Evolutionary conservation across 2,113 vertebrate genomes (phyloP).

Genomic region (Oceanites oceanicus): DNA sequence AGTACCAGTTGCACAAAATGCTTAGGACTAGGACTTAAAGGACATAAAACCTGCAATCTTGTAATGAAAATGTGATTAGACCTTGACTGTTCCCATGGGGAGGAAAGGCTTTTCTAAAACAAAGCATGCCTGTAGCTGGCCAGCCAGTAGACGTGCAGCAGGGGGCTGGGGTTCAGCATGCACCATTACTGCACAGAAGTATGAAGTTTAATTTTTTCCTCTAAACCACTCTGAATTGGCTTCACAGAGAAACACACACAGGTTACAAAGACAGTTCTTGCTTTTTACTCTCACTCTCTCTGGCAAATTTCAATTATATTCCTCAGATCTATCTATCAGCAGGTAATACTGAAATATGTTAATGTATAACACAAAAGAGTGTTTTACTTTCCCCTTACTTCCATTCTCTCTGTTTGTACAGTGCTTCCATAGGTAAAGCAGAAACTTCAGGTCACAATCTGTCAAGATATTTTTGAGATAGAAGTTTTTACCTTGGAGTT

Average conservation of each 20-base stretch:
- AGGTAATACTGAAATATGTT: neutral
- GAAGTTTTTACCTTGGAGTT: neutral
- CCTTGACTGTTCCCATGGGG: constrained; percentile 21
- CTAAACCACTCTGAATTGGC: neutral
- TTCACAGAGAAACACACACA: neutral
- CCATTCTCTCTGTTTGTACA: neutral
- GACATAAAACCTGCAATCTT: constrained; percentile 18
- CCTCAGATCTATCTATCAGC: neutral
- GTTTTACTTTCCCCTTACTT: neutral
- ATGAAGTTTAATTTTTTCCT: neutral
- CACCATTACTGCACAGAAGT: neutral
- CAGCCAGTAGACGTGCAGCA: neutral
- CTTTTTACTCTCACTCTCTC: neutral
- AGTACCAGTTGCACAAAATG: neutral
- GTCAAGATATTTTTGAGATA: neutral
- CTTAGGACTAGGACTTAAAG: neutral
- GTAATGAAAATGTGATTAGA: constrained; percentile 52
- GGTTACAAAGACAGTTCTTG: neutral
- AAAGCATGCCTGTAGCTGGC: neutral
- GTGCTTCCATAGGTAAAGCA: neutral
- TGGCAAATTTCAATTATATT: neutral
- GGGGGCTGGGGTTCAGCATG: neutral
- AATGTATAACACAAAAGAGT: neutral
- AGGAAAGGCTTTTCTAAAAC: neutral
- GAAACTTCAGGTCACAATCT: neutral